phyloP scores from a whole-genome alignment of 1,140 invertebrate species.

The Goniozus legneri region DNA sequence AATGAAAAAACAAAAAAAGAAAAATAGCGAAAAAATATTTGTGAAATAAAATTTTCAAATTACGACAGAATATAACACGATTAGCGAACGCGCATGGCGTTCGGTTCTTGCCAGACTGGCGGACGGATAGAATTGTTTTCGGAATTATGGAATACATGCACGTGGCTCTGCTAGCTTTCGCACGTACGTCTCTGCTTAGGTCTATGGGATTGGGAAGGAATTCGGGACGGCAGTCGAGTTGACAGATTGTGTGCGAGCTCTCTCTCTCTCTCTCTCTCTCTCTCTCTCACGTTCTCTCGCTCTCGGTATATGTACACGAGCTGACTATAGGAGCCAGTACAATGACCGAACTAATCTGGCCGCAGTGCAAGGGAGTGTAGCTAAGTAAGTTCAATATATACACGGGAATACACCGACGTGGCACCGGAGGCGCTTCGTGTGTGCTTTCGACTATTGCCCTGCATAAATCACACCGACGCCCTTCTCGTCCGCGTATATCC shows the following conservation, averaged over 20 bases:
- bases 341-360: conserved; percentile 46
- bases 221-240: conserved; percentile 22
- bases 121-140: too few relatives aligned
- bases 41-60: too few relatives aligned
- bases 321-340: conserved; percentile 22
- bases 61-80: too few relatives aligned
- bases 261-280: too few relatives aligned
- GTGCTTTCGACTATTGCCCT: conserved; percentile 32
- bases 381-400: conserved; percentile 43
- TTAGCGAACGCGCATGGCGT: too few relatives aligned
- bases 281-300: too few relatives aligned
- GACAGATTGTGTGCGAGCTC: conserved; percentile 37
- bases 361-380: conserved; percentile 28
- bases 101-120: too few relatives aligned
- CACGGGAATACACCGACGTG: conserved; percentile 34
- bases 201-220: conserved; percentile 23
- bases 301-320: too few relatives aligned
- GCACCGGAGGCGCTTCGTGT: conserved; percentile 26
- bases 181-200: conserved; percentile 15
- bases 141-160: too few relatives aligned
- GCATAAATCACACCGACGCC: conserved; percentile 32
- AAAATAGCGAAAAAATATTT: too few relatives aligned
- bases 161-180: conserved; percentile 11
- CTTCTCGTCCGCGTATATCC: too few relatives aligned
- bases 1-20: too few relatives aligned